These are phyloP conservation scores for Hypomecis atomaria DNA, from an alignment of 2,888 invertebrate genomes.

Conservation along the genomic window DNA sequence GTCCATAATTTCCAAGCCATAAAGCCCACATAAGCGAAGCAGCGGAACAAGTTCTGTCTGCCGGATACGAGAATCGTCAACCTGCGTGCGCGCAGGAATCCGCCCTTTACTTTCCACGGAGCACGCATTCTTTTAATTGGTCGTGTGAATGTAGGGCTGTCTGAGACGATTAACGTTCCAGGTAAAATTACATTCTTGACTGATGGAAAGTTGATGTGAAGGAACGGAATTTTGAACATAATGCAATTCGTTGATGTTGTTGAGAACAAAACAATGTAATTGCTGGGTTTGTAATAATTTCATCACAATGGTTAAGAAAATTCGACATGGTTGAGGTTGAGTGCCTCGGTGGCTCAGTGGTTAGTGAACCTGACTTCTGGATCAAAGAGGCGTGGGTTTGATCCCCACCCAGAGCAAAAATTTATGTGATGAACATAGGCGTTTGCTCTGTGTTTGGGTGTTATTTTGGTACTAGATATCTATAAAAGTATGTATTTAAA, in stretches of 20 bases:
- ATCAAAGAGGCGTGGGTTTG: no score
- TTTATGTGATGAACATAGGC: no score
- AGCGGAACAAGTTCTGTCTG: conserved; percentile 41
- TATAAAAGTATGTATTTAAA: no score
- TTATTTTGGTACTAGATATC: no score
- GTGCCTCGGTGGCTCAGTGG: no score
- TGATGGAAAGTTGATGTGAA: conserved; percentile 8
- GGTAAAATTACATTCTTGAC: not conserved
- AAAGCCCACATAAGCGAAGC: conserved; percentile 27
- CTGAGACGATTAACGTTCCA: conserved; percentile 11
- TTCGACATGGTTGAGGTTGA: no score
- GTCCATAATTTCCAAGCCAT: conserved; percentile 20
- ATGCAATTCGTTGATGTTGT: not conserved
- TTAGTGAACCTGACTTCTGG: no score
- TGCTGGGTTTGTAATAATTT: no score
- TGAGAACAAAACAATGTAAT: no score
- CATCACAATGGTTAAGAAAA: no score
- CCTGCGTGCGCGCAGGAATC: conserved; percentile 63
- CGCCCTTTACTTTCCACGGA: conserved; percentile 57
- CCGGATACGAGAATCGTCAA: conserved; percentile 52
- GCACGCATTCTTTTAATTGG: conserved; percentile 57
- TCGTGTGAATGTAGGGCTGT: conserved; percentile 47
- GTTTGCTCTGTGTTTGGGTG: no score
- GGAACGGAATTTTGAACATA: not conserved
- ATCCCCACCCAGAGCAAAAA: no score